Evolutionary conservation across 2,797 vertebrate genomes (phyloP), one percentile per base, ranked within the genome.

Genomic region (Adelosebastes latens): DNA sequence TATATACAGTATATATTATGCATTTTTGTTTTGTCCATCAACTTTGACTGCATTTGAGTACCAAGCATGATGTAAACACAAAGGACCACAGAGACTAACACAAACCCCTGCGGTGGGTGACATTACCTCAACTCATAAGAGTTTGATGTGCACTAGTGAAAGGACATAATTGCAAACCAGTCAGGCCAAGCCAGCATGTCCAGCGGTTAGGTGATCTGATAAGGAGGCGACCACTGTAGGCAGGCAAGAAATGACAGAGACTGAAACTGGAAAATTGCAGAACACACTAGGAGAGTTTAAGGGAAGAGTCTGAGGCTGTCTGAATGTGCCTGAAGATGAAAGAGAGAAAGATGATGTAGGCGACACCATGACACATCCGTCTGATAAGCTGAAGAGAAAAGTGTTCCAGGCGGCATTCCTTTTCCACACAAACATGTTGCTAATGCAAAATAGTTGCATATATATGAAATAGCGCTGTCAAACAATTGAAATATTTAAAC

Each of bases 291-390:
- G n/a, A 69, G 53, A 65, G 55, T 32, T 29, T 20, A 27, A 34
- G 60, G 65, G 55, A 63, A 71, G 62, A 24, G 34, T 29, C 18
- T 53, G 64, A 31, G 24, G 36, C 36, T 22, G 77, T 31, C n/a
- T 34, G 61, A 83, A 63, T 56, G 22, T 61, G 20, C 20, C 32
- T 61, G 36, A 60, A 49, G 14, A 68, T 72, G 52, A 79, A 34
- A 36, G 22, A 55, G 31, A 55, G 29, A 63, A 32, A 55, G 5
- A 64, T 58, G 13, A 59, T 53, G 36, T 62, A 61, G 42, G 70
- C 42, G 58, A 36, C 27, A 58, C 18, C 2, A 8, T 11, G 20
- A 34, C 49, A 64, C 5, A 2, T 67, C 36, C 27, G 20, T 55
- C 27, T 56, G 13, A 49, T 59, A 46, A 36, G 18, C 27, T 63